Percentiles rank a stretch among this genome's conserved stretches.
These are phyloP conservation scores for Herminia tarsipennalis DNA, from an alignment of 2,888 invertebrate species.

Conservation along the genomic window DNA sequence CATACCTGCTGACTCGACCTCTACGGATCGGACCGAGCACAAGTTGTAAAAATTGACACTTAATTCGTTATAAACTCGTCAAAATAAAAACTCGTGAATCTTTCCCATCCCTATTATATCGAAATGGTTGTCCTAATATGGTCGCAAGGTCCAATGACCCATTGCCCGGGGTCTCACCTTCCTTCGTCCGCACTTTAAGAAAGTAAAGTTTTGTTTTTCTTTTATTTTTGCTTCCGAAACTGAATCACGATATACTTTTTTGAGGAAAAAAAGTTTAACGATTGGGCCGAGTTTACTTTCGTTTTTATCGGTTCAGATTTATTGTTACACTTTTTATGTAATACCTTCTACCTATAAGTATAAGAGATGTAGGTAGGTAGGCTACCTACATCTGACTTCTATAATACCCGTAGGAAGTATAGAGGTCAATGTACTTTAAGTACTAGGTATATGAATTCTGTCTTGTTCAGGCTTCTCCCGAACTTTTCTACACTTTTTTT, in stretches of 20 bases:
- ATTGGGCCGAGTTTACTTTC: constrained; percentile 30
- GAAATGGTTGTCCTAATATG: constrained; percentile 49
- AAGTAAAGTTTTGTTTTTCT: constrained; percentile 31
- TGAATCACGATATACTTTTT: constrained; percentile 27
- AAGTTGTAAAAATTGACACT: too few relatives aligned
- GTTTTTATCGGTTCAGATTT: constrained; percentile 27
- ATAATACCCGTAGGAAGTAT: too few relatives aligned
- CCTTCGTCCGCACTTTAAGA: constrained; percentile 41
- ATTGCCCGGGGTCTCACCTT: constrained; percentile 50
- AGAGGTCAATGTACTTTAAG: too few relatives aligned
- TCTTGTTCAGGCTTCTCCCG: too few relatives aligned
- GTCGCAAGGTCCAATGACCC: constrained; percentile 64
- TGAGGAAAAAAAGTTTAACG: constrained; percentile 22
- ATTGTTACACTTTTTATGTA: not conserved
- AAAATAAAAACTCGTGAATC: not conserved
- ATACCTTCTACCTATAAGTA: too few relatives aligned
- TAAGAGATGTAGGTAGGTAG: too few relatives aligned
- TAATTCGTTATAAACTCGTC: not conserved
- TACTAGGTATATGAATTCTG: too few relatives aligned
- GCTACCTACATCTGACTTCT: too few relatives aligned
- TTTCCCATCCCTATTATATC: constrained; percentile 34
- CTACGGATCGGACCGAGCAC: too few relatives aligned
- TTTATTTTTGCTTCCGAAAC: constrained; percentile 37
- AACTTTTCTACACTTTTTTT: too few relatives aligned
- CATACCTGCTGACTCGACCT: too few relatives aligned